These are phyloP conservation scores for Rachycentron canadum DNA, from an alignment of 2,797 vertebrate species.

Conservation along the genomic window DNA sequence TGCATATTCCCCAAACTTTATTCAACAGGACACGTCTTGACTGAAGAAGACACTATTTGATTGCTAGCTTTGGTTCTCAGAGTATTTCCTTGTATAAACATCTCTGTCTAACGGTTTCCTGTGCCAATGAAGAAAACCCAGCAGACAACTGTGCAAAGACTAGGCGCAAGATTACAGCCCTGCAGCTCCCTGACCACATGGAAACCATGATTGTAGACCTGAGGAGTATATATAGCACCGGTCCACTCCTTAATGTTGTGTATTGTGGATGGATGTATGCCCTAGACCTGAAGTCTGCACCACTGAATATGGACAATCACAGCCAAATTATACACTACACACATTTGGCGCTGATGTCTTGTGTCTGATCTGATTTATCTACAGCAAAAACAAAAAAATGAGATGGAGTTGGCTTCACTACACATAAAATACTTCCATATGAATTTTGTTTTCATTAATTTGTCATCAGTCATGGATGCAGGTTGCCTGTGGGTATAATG, in stretches of 20 bases:
- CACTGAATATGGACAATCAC: constrained; percentile 55
- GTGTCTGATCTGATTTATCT: constrained; percentile 29
- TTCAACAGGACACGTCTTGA: constrained; percentile 19
- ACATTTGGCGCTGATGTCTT: constrained; percentile 42
- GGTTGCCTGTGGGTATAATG: constrained; percentile 35
- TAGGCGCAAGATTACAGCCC: constrained; percentile 75
- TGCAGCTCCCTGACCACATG: constrained; percentile 76
- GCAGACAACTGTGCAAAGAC: constrained; percentile 43
- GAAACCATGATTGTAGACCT: constrained; percentile 84
- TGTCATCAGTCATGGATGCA: constrained; percentile 44
- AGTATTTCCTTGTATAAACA: constrained; percentile 67
- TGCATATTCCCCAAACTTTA: constrained; percentile 10
- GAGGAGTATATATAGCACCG: constrained; percentile 82
- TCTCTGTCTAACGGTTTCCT: constrained; percentile 63
- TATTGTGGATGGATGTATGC: constrained; percentile 59
- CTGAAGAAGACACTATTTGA: constrained; percentile 9
- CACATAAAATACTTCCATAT: constrained; percentile 35
- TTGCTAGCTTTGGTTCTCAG: constrained; percentile 23
- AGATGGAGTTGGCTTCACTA: neutral
- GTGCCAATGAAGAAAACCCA: constrained; percentile 39
- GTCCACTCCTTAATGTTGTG: constrained; percentile 77
- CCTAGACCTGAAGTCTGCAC: constrained; percentile 58
- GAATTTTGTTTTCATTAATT: constrained; percentile 52
- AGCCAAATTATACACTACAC: constrained; percentile 72
- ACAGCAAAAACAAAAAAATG: constrained; percentile 3